A percentile compares a stretch with the other conserved stretches of the same genome.
phyloP scores from a whole-genome alignment of 2,888 invertebrate species.

The Lordiphosa andalusiaca region DNA sequence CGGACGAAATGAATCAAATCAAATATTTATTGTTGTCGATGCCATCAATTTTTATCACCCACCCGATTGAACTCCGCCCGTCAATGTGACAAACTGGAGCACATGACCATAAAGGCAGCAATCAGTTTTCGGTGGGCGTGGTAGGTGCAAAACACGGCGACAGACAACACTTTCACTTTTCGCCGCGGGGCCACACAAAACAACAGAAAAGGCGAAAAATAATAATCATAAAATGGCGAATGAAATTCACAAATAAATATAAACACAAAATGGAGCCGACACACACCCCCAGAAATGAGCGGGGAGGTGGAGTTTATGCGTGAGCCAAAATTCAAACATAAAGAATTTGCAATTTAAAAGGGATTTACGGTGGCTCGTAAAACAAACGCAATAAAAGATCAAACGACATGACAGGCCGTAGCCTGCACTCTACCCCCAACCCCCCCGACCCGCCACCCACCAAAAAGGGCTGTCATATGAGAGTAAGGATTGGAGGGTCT shows the following conservation, averaged over 20 bases:
- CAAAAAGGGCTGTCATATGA: constrained; percentile 49
- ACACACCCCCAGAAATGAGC: constrained; percentile 5
- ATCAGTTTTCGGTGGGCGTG: constrained; percentile 26
- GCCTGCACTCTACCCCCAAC: constrained; percentile 36
- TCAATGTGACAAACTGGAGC: constrained; percentile 40
- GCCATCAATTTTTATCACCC: constrained; percentile 74
- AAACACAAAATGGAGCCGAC: constrained; percentile 32
- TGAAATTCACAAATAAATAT: constrained; percentile 45
- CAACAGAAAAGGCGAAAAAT: constrained; percentile 26
- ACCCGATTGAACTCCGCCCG: constrained; percentile 27
- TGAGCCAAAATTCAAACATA: constrained; percentile 64
- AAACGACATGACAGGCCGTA: constrained; percentile 65
- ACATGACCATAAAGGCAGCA: constrained; percentile 39
- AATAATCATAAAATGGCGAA: constrained; percentile 41
- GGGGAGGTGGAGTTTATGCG: constrained; percentile 25
- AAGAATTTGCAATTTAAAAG: constrained; percentile 76
- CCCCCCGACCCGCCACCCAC: constrained; percentile 15
- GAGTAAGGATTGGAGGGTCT: not conserved
- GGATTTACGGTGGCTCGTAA: constrained; percentile 71
- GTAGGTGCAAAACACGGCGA: constrained; percentile 40
- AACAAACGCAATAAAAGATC: constrained; percentile 75
- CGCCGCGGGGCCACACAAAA: constrained; percentile 1
- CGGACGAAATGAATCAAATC: constrained; percentile 67
- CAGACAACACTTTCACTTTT: constrained; percentile 34
- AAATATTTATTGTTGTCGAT: constrained; percentile 74